A percentile compares a stretch with the other conserved stretches of the same genome.
Conservation (phyloP, 2,113 vertebrate species). For the Chroicocephalus ridibundus region DNA sequence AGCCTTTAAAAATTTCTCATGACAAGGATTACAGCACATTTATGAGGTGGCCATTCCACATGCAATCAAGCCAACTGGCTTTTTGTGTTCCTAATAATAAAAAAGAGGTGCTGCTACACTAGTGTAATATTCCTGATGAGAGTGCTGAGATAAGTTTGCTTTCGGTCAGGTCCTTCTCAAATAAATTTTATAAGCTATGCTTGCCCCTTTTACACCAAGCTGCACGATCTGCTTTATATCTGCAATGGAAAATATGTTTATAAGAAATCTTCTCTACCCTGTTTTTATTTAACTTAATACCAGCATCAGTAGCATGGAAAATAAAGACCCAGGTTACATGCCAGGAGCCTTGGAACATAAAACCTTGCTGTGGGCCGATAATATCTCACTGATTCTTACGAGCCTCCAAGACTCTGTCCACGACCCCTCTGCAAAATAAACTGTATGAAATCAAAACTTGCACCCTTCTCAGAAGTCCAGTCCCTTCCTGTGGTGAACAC, state of each 20-base stretch:
- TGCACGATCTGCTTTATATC: background rate
- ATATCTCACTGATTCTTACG: constrained; percentile 50
- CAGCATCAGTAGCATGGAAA: constrained; percentile 40
- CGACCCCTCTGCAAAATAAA: constrained; percentile 36
- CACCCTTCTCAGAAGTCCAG: constrained; percentile 53
- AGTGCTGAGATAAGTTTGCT: background rate
- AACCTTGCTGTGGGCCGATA: constrained; percentile 18
- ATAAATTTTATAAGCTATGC: background rate
- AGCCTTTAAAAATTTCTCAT: background rate
- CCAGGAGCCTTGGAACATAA: constrained; percentile 40
- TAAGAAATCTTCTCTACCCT: background rate
- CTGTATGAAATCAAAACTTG: constrained; percentile 52
- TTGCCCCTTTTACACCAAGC: background rate
- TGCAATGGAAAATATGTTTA: background rate
- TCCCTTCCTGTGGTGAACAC: constrained; percentile 45
- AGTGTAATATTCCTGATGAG: background rate
- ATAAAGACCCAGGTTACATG: background rate
- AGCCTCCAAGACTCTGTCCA: constrained; percentile 41
- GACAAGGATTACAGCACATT: constrained; percentile 21
- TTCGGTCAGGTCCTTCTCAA: background rate
- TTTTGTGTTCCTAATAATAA: background rate
- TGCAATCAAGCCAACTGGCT: background rate
- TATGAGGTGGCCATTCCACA: constrained; percentile 22
- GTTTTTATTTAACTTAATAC: constrained; percentile 10
- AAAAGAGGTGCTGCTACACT: background rate